These are phyloP conservation scores for Zoanthus gigantus DNA, from an alignment of 92 coral and sea anemone genomes.

Conservation along the genomic window DNA sequence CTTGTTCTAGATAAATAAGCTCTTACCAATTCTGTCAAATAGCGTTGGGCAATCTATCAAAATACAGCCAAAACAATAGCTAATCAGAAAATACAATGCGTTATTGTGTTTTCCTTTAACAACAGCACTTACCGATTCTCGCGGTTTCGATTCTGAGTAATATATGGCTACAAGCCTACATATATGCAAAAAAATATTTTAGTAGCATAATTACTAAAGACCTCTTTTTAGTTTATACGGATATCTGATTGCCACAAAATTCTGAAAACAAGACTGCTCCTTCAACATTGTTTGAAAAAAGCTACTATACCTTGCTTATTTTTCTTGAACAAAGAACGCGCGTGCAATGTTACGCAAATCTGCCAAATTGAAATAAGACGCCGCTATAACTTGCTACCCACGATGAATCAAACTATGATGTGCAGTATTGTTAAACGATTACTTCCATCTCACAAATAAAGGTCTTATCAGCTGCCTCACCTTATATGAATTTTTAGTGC, in stretches of 20 bases:
- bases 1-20: background rate
- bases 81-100: background rate
- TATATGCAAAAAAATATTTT: background rate
- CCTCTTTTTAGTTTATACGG: too few relatives aligned
- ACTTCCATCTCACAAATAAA: background rate
- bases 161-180: too few relatives aligned
- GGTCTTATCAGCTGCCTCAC: background rate
- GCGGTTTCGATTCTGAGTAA: too few relatives aligned
- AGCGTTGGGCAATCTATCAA: background rate
- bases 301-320: background rate
- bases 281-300: background rate
- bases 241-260: background rate
- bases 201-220: background rate
- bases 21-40: slow-evolving; percentile 1
- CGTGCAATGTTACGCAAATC: background rate
- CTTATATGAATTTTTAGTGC: background rate
- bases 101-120: slow-evolving; percentile 7
- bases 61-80: background rate
- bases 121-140: background rate
- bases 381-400: background rate
- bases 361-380: background rate
- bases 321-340: background rate
- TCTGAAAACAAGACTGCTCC: background rate
- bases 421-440: background rate
- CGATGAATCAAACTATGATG: background rate